Base-by-base conservation (phyloP, 1,140 invertebrate species). In the Brachionus paranguensis region DNA sequence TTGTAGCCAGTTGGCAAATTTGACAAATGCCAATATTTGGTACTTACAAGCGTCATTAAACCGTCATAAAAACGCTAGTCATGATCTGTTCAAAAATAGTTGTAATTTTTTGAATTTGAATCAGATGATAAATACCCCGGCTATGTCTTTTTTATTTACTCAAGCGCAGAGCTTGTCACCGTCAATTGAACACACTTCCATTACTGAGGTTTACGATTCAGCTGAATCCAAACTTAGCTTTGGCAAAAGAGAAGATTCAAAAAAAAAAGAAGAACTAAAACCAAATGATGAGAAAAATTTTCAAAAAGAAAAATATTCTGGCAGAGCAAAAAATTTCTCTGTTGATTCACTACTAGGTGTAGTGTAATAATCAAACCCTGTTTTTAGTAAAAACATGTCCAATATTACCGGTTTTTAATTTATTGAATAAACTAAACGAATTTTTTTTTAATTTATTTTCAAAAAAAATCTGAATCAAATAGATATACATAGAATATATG, bases 311-410 rank as follows among this genome's bases (percentile, higher is more conserved):
- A 50, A 50, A 27, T 24, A 4, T 24, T 50, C 72, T 2, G 24
- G 3, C 20, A 76, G 50, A 53, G 10, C 43, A 12, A 76, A 50
- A 20, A 76, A 29, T 76, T 76, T 76, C 14, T 76, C 72, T 27
- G 72, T 76, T 29, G 72, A 76, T 47, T 76, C 72, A 24, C 14
- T 76, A 27, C 27, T 76, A 37, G 43, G 72, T 2, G 72, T 76
- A 27, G 72, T 76, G 10, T 45, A 76, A 76, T 76, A 76, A 50
- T 47, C 3, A 14, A 14, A 33, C 11, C n/a, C 24, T 70, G 12
- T 70, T 37, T 70, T 70, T 33, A 37, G 27, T 70, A 37, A 7
- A 33, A 37, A 33, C 37, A 37, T 70, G 27, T 70, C 37, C 65
- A 70, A 37, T n/a, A 33, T 33, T 41, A 37, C 70, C 70, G 37